Conservation (phyloP, 2,888 invertebrate genomes). For the Pseudococcus jackbeardsleyi region DNA sequence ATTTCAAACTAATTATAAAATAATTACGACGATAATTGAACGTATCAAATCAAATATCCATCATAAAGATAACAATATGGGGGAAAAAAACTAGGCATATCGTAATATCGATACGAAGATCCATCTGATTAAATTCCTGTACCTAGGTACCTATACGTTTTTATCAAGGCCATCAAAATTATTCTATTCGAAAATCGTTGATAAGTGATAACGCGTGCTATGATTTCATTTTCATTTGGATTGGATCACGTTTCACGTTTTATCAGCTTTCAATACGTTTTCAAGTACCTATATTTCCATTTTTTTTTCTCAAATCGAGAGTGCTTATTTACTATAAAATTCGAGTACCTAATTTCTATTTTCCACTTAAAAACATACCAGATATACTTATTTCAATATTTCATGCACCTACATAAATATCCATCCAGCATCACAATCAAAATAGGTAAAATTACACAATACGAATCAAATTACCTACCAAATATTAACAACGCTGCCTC, state of each 20-base stretch:
- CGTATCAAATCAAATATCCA: no score
- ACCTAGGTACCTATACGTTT: neutral
- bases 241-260: neutral
- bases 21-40: no score
- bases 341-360: no score
- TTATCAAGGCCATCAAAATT: neutral
- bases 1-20: no score
- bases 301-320: neutral
- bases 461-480: neutral
- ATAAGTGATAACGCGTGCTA: neutral
- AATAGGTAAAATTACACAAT: no score
- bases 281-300: neutral
- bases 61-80: neutral
- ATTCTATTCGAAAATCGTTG: neutral
- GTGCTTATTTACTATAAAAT: no score
- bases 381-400: no score
- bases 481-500: neutral
- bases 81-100: neutral
- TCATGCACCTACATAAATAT: no score
- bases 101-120: conserved; percentile 2
- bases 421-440: no score
- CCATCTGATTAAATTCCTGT: neutral
- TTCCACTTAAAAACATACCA: no score
- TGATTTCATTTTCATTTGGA: neutral
- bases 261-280: neutral